Evolutionary conservation across 2,888 invertebrate genomes (phyloP).

Genomic region (Caenorhabditis becei): DNA sequence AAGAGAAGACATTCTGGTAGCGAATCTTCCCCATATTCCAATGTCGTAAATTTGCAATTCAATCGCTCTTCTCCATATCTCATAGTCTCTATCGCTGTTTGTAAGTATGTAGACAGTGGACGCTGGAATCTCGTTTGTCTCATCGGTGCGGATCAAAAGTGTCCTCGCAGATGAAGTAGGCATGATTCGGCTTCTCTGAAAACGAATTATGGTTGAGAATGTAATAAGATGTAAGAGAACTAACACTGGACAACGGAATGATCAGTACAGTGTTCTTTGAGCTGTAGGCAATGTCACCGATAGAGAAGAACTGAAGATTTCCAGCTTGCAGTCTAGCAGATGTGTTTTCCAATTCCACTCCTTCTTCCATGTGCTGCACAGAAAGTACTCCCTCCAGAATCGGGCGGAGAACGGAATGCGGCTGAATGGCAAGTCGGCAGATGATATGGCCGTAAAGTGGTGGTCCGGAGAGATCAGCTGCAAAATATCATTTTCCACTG

Average conservation of each 20-base stretch:
- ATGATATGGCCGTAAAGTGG: conserved; percentile 72
- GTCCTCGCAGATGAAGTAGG: conserved; percentile 58
- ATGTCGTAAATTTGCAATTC: conserved; percentile 70
- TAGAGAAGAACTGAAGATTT: conserved; percentile 62
- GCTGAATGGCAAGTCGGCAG: conserved; percentile 69
- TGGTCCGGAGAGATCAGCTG: conserved; percentile 72
- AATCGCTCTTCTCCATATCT: conserved; percentile 67
- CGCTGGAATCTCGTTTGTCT: conserved; percentile 54
- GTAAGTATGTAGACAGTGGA: conserved; percentile 58
- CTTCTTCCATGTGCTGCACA: conserved; percentile 63
- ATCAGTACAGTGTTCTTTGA: conserved; percentile 60
- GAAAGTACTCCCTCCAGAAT: conserved; percentile 69
- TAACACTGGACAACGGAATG: conserved; percentile 64
- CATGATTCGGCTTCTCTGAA: conserved; percentile 65
- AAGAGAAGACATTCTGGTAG: conserved; percentile 62
- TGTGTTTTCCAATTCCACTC: conserved; percentile 59
- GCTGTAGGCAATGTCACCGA: conserved; percentile 58
- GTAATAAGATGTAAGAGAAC: not conserved
- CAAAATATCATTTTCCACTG: conserved; percentile 3
- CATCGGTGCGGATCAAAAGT: conserved; percentile 60
- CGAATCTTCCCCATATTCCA: conserved; percentile 71
- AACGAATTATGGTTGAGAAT: not conserved
- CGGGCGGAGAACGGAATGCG: conserved; percentile 67
- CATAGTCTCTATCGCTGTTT: conserved; percentile 60
- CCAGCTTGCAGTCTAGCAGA: conserved; percentile 65